Evolutionary conservation across 2,113 vertebrate genomes (phyloP).

Genomic region (Ginglymostoma cirratum): DNA sequence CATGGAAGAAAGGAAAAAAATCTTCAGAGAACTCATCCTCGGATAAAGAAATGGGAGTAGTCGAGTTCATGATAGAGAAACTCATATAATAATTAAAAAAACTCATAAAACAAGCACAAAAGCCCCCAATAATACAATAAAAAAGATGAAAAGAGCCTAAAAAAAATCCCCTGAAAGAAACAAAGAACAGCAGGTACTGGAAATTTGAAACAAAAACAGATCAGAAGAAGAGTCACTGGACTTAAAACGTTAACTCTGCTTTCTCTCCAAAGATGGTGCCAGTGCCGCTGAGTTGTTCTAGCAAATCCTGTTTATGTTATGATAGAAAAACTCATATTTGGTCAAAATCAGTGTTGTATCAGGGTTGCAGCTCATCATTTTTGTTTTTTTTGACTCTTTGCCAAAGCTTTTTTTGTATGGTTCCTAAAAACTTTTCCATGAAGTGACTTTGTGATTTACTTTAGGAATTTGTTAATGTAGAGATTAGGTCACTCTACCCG

Average conservation of each 20-base stretch:
- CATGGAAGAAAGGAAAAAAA: background rate
- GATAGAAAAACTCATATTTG: background rate
- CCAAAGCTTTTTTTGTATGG: background rate
- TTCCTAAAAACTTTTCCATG: background rate
- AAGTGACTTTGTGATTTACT: background rate
- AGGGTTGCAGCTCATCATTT: background rate
- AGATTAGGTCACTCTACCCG: background rate
- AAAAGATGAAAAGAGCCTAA: too few relatives aligned
- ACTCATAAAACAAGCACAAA: too few relatives aligned
- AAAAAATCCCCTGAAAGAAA: too few relatives aligned
- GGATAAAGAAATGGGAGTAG: background rate
- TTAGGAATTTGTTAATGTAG: background rate
- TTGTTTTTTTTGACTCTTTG: background rate
- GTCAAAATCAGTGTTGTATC: background rate
- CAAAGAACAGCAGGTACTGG: too few relatives aligned
- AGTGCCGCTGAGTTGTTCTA: too few relatives aligned
- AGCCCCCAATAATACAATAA: too few relatives aligned
- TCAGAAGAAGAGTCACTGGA: too few relatives aligned
- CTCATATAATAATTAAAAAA: too few relatives aligned
- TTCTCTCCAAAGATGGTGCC: too few relatives aligned
- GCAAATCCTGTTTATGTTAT: background rate
- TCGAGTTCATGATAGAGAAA: background rate
- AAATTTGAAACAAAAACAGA: too few relatives aligned
- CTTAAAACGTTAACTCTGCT: too few relatives aligned
- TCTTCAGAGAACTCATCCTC: background rate